Percentiles rank a stretch among this genome's conserved stretches.
phyloP scores from a whole-genome alignment of 1,140 invertebrate genomes.

The Bombus huntii region DNA sequence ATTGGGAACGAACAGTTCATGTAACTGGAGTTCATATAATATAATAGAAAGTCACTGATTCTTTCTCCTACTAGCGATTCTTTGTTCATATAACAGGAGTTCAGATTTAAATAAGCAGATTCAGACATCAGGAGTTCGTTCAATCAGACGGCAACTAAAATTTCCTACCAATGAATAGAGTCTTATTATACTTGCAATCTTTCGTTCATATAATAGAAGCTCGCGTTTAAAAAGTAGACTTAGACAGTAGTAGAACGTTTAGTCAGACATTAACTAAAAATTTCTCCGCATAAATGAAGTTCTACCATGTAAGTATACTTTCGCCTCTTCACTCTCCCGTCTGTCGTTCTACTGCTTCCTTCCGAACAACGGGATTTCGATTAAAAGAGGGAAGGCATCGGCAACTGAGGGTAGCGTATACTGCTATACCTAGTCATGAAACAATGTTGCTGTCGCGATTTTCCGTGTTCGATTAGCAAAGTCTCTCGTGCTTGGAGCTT shows the following conservation, averaged over 20 bases:
- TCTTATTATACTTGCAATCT: too few relatives aligned
- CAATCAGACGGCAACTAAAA: too few relatives aligned
- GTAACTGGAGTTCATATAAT: not conserved
- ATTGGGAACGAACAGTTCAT: not conserved
- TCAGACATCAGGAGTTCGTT: too few relatives aligned
- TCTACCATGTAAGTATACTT: not conserved
- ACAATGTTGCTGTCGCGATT: slow-evolving; percentile 71
- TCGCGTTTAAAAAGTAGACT: too few relatives aligned
- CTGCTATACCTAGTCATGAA: not conserved
- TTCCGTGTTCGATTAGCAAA: slow-evolving; percentile 77
- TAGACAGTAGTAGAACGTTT: too few relatives aligned
- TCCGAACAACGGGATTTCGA: not conserved
- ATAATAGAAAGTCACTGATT: not conserved
- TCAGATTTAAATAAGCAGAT: not conserved
- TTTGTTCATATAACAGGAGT: not conserved
- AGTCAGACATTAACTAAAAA: too few relatives aligned
- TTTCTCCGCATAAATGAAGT: too few relatives aligned
- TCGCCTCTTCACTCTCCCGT: too few relatives aligned
- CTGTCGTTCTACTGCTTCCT: not conserved
- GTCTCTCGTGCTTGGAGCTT: slow-evolving; percentile 42
- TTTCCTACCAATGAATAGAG: too few relatives aligned
- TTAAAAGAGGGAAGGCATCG: slow-evolving; percentile 8
- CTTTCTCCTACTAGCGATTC: not conserved
- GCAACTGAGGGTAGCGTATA: not conserved
- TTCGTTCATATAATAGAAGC: too few relatives aligned